Base-by-base conservation (phyloP, 1,140 invertebrate species). In the Saxidomus purpurata region DNA sequence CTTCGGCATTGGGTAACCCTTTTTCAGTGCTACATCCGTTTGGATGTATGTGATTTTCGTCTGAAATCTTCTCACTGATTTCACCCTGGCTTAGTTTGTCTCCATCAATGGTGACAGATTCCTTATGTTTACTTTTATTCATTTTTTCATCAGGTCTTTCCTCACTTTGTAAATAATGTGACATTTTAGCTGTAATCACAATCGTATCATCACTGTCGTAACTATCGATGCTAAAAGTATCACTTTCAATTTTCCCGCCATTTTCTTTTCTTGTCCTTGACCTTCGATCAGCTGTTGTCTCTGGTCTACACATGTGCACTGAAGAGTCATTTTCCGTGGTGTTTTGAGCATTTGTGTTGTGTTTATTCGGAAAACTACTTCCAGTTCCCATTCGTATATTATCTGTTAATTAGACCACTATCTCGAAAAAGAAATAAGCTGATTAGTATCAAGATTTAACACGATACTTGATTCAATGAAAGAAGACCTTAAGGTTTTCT, bases 21-120 rank as follows among this genome's bases (percentile, higher is more conserved):
- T 86, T 74, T n/a, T 1, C 67, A 59, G 77, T 76, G 47, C 77
- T 77, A 77, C 77, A 86, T 40, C 47, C 84, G 6, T n/a, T 52
- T 52, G 31, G 59, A 43, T 40, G 36, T 40, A 22, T 49, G 49
- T 11, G 38, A 55, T 81, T 81, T 36, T 49, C 79, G 3, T n/a
- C 31, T 9, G 79, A 49, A 28, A 81, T 81, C 13, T 36, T 52
- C 4, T 59, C 31, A 22, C 59, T 81, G 22, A 81, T 28, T 38
- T 81, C 79, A 19, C 61, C 79, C 15, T 52, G 40, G 25, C n/a
- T 49, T 52, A 77, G 1, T 40, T 1, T n/a, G 6, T 43, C 25
- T n/a, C 9, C 17, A 22, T 40, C 36, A 74, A 22, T 38, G 13
- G 1, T 74, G n/a, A n/a, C n/a, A n/a, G n/a, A n/a, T n/a, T n/a